Evolutionary conservation across 1,140 invertebrate species (phyloP), one percentile per base, ranked within the genome.

Genomic region (Micrasema minimum): DNA sequence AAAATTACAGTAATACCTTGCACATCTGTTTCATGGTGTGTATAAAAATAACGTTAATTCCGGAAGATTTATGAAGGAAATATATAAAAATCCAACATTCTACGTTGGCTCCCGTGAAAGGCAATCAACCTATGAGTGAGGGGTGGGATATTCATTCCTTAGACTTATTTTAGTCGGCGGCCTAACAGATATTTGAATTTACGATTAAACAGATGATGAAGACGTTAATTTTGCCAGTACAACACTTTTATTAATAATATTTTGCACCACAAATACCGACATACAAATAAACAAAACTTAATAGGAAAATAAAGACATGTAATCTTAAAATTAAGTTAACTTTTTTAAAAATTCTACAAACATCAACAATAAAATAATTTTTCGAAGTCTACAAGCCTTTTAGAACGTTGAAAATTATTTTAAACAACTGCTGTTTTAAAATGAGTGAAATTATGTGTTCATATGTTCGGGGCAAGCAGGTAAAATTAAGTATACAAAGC

Each of bases 21-120:
- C 68, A 68, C 72, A 74, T 74, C 72, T 74, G 72, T 74, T 74
- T 55, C 67, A 37, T 45, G 71, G 72, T 71, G 55, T 71, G 72
- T 74, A 74, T 71, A 74, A 74, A 74, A 71, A 71, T 74, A 74
- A 46, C 62, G 64, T 67, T 74, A 64, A 71, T 74, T 74, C 59
- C 45, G 46, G 23, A 50, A 74, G 72, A 74, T 74, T 74, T 74
- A 74, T 74, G 72, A 62, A 35, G 68, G 68, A 74, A 64, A 74
- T 74, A 74, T 74, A 74, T 74, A 74, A 74, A 74, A 74, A 74
- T 74, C 64, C 65, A 50, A 68, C 72, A 61, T 66, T 73, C 46
- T 55, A 22, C 66, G 50, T 45, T 67, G 48, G 45, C 38, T 35
- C 50, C 51, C 50, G 64, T 62, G 65, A 71, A 73, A 74, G 72